Base-by-base conservation (phyloP, 2,888 invertebrate genomes). In the Volucella zonaria region DNA sequence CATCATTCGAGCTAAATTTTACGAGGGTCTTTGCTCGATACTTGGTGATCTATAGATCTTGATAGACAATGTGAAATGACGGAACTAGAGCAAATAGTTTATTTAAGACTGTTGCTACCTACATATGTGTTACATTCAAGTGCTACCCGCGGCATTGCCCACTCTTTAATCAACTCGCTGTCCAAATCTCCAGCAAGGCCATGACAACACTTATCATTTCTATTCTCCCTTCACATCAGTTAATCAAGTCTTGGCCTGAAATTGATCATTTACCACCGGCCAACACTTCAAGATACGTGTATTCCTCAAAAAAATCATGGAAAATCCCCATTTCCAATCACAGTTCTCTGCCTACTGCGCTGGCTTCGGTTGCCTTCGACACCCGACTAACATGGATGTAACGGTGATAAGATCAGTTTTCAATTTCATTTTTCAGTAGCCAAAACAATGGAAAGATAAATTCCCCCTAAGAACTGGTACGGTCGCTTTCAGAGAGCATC, bases 401-500 rank as follows among this genome's bases (percentile, higher is more conserved):
- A 52, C 68, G 67, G 12, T 85, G 83, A 85, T 85, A 85, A 85
- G 80, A 85, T 85, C 83, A 62, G 71, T 85, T 85, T 83, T 79
- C 74, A 70, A 61, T 83, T 83, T 83, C 83, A 80, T 85, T 85
- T 81, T 85, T 68, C 85, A 85, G 85, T 85, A 85, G 85, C 85
- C 85, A 68, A 85, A 85, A 85, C 85, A 85, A 85, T 85, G 85
- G 85, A 81, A 73, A 85, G 85, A 85, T 85, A 85, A 81, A 85
- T 85, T 85, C 85, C 85, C 18, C 76, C 76, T 76, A 77, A 77
- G 85, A 85, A 81, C 85, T 85, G 85, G 85, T 85, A 85, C 85
- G 85, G 85, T 85, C 58, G 81, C 76, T 85, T 85, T 81, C 62
- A 38, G 85, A 81, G 85, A 85, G 81, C 81, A 85, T 85, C 85